Base-by-base conservation (phyloP, 2,797 vertebrate genomes). In the Craterocephalus amniculus region DNA sequence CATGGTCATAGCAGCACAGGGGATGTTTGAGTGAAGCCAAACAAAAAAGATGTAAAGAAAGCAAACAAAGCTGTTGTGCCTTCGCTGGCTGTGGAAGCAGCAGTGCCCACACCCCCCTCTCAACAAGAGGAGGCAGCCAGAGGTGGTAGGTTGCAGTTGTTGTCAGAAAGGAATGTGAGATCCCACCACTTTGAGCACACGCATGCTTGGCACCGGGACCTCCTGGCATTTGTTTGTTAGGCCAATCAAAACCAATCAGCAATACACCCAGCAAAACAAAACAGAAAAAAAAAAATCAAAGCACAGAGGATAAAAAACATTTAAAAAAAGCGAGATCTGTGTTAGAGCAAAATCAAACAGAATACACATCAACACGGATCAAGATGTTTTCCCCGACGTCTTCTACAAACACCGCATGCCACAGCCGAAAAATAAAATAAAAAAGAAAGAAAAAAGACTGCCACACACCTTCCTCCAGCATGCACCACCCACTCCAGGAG, bases 391-490 rank as follows among this genome's bases (percentile, higher is more conserved):
- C 56, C 31, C 6, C 4, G 5, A 70, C 43, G 56, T 51, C 52
- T 70, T 85, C 70, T 54, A 76, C 71, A 70, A 79, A 87, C 74
- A 71, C 72, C 5, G 58, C 91, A 92, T 92, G 91, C 59, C 1
- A 31, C 86, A 89, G 83, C 81, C 83, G 65, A 80, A 81, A 83
- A n/a, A n/a, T n/a, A n/a, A n/a, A n/a, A n/a, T n/a, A 85, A 22
- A 83, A 81, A 84, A 35, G 26, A 75, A 74, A 71, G 52, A 60
- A 74, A 77, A 75, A 62, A 66, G 4, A 14, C 60, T 2, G 4
- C 69, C 70, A 85, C 72, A 83, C 67, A 87, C 72, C 84, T 87
- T 89, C 83, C 84, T 89, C 90, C 85, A 76, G 80, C 94, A 95
- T 95, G 94, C 94, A 92, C 76, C 88, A 69, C 78, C 83, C 71